Evolutionary conservation across 1,140 invertebrate genomes (phyloP), one percentile per base, ranked within the genome.

Genomic region (Drosophila eugracilis): DNA sequence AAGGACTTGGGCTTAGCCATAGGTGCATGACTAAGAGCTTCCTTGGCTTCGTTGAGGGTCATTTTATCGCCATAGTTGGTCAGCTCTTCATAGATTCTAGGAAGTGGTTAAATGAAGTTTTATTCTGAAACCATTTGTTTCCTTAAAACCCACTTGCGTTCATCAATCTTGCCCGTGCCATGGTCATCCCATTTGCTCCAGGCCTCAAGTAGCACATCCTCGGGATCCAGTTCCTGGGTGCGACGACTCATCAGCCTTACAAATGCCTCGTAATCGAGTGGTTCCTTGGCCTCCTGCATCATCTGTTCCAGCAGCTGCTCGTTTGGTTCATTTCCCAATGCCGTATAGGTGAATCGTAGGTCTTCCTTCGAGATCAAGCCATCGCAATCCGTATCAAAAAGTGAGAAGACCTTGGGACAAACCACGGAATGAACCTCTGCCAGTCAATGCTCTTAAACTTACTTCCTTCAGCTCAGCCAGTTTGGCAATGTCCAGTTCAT

Each of bases 21-120:
- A 1, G 94, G 94, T 3, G 94, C 94, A 75, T 94, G 93, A 67
- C 94, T 93, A n/a, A 94, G 89, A 2, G 94, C 94, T 58, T 93
- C 92, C 47, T 94, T 92, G 12, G 93, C 93, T 89, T 94, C 94
- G 58, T 92, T 92, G 26, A 92, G 88, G 7, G 93, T 93, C 72
- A 95, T 93, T 78, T 92, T 92, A 72, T 94, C 94, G 24, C 94
- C 94, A 75, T 92, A 93, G 6, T 93, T 93, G 92, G 93, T 94
- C 12, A 95, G 80, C 70, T 95, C 94, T 58, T 93, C 92, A 44
- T 92, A 93, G 49, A 94, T 93, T 81, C 94, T 94, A 39, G 12
- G 67, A 21, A 41, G 32, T 26, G 22, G 14, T 15, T 0, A 1
- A 21, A 32, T 10, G 9, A 12, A 57, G 26, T 22, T 2, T 30